Conservation (phyloP, 1,140 invertebrate species). For the Drosophila nikananu region DNA sequence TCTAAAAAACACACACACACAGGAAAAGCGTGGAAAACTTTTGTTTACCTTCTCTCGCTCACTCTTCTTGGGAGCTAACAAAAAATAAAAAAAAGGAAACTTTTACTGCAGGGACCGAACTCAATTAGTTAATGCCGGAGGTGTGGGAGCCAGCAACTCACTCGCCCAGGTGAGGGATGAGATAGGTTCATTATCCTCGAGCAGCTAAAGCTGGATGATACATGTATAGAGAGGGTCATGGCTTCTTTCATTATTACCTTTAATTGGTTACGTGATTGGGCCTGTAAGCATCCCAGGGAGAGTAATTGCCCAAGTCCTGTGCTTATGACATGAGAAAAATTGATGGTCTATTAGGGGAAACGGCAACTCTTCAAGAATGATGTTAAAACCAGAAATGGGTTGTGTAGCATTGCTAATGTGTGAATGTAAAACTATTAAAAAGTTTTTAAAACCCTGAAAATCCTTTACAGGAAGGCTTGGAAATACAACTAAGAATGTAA, state of each 20-base stretch:
- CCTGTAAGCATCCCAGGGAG: conserved; percentile 9
- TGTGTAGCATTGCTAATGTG: neutral
- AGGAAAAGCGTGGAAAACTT: conserved; percentile 43
- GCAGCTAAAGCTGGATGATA: neutral
- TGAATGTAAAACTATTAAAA: neutral
- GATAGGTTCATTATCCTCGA: conserved; percentile 55
- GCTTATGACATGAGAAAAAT: conserved; percentile 15
- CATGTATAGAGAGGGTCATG: conserved; percentile 15
- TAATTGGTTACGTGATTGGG: conserved; percentile 55
- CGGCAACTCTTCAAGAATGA: neutral
- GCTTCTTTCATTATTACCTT: conserved; percentile 44
- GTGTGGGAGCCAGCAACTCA: conserved; percentile 8
- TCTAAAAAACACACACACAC: conserved; percentile 11
- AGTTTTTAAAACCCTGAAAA: neutral
- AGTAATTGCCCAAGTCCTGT: conserved; percentile 26
- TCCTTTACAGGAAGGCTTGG: neutral
- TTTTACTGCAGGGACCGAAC: conserved; percentile 49
- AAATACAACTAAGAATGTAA: neutral
- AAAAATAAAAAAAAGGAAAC: conserved; percentile 15
- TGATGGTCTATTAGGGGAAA: neutral
- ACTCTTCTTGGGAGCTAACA: conserved; percentile 21
- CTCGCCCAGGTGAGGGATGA: conserved; percentile 17
- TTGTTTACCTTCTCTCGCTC: conserved; percentile 37
- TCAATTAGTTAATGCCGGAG: conserved; percentile 45
- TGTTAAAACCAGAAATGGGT: neutral